Percentiles rank a stretch among this genome's conserved stretches.
Conservation (phyloP, 2,113 vertebrate genomes). For the Cervus canadensis region DNA sequence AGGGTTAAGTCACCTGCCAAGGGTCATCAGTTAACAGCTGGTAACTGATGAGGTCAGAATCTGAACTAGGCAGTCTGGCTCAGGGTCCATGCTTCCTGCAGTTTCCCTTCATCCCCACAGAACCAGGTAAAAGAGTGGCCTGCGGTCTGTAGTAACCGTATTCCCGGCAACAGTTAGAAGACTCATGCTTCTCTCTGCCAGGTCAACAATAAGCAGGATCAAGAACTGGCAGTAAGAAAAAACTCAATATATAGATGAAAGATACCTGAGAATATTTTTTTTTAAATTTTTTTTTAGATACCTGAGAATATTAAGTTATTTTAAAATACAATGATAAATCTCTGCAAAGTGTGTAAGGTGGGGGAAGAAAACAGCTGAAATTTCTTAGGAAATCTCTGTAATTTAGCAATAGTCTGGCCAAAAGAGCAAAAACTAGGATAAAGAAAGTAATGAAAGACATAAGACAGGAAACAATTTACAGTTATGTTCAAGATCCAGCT, state of each 20-base stretch:
- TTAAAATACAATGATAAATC: background rate
- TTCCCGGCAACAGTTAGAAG: background rate
- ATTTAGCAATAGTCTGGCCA: background rate
- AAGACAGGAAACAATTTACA: background rate
- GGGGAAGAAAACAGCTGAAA: background rate
- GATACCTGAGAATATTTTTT: background rate
- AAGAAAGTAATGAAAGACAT: background rate
- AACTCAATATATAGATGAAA: background rate
- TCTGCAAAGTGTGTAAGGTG: background rate
- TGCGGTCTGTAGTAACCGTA: background rate
- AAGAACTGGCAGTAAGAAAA: background rate
- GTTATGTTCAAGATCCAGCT: background rate
- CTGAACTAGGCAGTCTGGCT: background rate
- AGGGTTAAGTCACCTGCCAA: background rate
- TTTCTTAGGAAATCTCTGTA: background rate
- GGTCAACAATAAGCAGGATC: background rate
- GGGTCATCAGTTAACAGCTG: background rate
- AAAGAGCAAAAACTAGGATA: background rate
- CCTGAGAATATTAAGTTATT: background rate
- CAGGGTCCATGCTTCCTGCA: background rate
- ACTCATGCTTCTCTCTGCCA: background rate
- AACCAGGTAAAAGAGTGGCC: background rate
- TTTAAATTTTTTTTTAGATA: background rate
- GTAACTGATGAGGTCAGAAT: background rate
- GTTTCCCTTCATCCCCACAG: background rate